A percentile compares a stretch with the other conserved stretches of the same genome.
Evolutionary conservation across 2,113 vertebrate genomes (phyloP).

Genomic region (Jaculus jaculus): DNA sequence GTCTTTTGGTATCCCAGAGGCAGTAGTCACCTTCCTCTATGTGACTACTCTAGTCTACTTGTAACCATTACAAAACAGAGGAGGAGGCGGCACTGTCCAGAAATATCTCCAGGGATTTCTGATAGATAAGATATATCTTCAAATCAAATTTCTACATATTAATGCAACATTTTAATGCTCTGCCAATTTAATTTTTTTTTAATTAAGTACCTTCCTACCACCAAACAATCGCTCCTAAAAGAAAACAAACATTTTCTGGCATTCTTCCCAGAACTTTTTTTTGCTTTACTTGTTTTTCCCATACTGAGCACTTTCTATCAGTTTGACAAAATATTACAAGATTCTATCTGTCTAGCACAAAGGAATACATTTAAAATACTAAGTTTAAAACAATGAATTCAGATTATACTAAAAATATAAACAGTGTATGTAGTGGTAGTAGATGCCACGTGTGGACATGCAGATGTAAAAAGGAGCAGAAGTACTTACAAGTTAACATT

Average conservation of each 20-base stretch:
- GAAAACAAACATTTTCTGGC: constrained; percentile 58
- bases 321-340: constrained; percentile 51
- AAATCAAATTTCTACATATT: constrained; percentile 47
- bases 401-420: constrained; percentile 43
- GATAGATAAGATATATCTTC: constrained; percentile 30
- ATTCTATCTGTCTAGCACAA: background rate
- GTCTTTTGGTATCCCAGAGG: background rate
- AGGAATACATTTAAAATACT: constrained; percentile 4
- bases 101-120: constrained; percentile 18
- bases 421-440: background rate
- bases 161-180: background rate
- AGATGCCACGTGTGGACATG: background rate
- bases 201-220: constrained; percentile 42
- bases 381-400: constrained; percentile 35
- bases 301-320: background rate
- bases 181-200: background rate
- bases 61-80: constrained; percentile 1
- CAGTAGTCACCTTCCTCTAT: background rate
- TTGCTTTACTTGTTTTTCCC: constrained; percentile 23
- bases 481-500: constrained; percentile 8
- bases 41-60: background rate
- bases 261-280: constrained; percentile 53
- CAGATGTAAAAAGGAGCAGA: background rate
- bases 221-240: constrained; percentile 55
- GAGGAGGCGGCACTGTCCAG: background rate